Evolutionary conservation across 2,888 invertebrate species (phyloP).

Genomic region (Cantharis lateralis): DNA sequence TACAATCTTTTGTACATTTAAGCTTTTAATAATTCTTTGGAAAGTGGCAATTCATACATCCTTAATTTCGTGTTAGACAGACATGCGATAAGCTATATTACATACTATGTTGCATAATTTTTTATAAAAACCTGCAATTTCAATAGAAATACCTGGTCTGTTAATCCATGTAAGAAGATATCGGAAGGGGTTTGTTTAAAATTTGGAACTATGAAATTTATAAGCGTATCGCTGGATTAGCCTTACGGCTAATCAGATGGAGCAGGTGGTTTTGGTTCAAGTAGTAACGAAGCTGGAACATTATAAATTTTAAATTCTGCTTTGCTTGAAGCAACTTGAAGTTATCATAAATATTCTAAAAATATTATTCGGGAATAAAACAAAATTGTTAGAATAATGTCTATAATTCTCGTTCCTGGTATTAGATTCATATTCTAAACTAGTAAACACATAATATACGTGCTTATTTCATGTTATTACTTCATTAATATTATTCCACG

Average conservation of each 20-base stretch:
- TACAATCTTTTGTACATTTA: not conserved
- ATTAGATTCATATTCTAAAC: not conserved
- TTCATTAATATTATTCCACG: not conserved
- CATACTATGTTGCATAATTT: not conserved
- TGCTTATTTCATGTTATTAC: not conserved
- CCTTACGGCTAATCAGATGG: not conserved
- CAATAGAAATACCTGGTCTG: not conserved
- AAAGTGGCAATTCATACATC: not conserved
- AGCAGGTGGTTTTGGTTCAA: not conserved
- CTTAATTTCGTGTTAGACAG: not conserved
- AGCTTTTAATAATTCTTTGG: not conserved
- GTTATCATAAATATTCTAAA: not conserved
- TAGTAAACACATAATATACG: not conserved
- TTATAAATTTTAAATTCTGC: not conserved
- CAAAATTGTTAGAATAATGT: not conserved
- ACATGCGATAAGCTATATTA: not conserved
- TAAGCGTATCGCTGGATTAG: not conserved
- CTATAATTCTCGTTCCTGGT: too few relatives aligned
- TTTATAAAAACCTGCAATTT: not conserved
- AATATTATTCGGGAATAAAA: not conserved
- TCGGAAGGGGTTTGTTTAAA: not conserved
- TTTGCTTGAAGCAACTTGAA: not conserved
- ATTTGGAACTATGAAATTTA: not conserved
- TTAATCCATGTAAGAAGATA: not conserved
- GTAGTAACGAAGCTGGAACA: not conserved